Conservation (phyloP, 2,113 vertebrate species). For the Pollachius pollachius region DNA sequence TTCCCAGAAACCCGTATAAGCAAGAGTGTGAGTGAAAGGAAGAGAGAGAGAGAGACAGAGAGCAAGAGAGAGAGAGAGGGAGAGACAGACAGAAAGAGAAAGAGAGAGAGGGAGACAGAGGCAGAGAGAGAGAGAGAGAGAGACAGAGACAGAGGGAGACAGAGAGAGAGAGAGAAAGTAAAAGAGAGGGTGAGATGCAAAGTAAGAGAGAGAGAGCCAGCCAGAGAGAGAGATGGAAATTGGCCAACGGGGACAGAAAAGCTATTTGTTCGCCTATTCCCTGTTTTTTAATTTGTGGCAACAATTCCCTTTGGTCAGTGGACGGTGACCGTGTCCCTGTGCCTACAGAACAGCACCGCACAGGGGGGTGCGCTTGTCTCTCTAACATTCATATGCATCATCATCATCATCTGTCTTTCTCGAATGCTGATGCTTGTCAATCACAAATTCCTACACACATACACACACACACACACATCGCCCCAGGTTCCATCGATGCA, state of each 20-base stretch:
- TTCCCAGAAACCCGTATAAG: background rate
- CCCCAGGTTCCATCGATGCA: conserved; percentile 17
- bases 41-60: too few species aligned
- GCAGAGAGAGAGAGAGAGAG: too few species aligned
- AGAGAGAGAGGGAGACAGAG: too few species aligned
- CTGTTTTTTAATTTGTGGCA: conserved; percentile 1
- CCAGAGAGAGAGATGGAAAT: too few species aligned
- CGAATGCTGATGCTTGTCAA: background rate
- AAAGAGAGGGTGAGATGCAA: background rate
- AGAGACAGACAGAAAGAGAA: too few species aligned
- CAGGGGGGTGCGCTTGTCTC: conserved; percentile 16
- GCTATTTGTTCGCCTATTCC: conserved; percentile 1
- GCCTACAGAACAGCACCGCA: conserved; percentile 10
- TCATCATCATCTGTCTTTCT: too few species aligned
- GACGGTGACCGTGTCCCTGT: conserved; percentile 13
- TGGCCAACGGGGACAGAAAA: background rate
- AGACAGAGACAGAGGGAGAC: too few species aligned
- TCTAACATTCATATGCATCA: conserved; percentile 5
- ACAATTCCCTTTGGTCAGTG: conserved; percentile 4
- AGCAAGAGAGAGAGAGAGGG: too few species aligned
- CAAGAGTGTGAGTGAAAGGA: too few species aligned
- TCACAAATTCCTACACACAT: background rate
- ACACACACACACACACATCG: background rate
- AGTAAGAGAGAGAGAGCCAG: too few species aligned
- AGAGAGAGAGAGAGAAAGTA: background rate